Evolutionary conservation across 2,113 vertebrate genomes (phyloP).

Genomic region (Hippocampus zosterae): DNA sequence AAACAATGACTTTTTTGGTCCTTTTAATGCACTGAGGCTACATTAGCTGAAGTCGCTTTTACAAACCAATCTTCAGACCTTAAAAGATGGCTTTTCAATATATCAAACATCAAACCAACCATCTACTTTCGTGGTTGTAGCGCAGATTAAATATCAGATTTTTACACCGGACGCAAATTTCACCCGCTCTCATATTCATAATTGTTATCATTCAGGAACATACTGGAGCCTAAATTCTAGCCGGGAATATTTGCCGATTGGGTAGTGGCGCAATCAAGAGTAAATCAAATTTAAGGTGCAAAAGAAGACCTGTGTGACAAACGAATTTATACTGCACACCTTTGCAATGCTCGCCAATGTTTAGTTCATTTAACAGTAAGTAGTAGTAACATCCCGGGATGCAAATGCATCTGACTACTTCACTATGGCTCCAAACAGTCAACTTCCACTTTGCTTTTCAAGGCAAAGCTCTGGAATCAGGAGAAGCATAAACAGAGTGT

Average conservation of each 20-base stretch:
- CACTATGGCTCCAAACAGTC: conserved; percentile 64
- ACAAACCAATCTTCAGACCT: background rate
- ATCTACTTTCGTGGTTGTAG: too few species aligned
- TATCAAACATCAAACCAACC: too few species aligned
- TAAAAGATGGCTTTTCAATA: too few species aligned
- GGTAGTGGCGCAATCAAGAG: conserved; percentile 39
- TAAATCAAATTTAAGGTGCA: conserved; percentile 40
- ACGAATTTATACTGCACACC: conserved; percentile 52
- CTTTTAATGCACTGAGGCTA: background rate
- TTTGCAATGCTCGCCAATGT: conserved; percentile 30
- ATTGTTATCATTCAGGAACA: too few species aligned
- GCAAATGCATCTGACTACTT: conserved; percentile 51
- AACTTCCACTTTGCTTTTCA: conserved; percentile 40
- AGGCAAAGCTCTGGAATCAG: conserved; percentile 30
- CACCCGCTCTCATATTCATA: too few species aligned
- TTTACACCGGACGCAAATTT: too few species aligned
- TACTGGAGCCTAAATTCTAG: too few species aligned
- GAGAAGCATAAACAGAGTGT: conserved; percentile 1
- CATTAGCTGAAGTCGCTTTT: background rate
- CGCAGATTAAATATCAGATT: too few species aligned
- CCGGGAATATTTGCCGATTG: too few species aligned
- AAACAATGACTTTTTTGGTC: background rate
- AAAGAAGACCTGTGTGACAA: conserved; percentile 25
- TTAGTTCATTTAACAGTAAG: conserved; percentile 42
- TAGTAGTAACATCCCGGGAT: conserved; percentile 46